Conservation (phyloP, 2,888 invertebrate species). For the Chalcosyrphus nemorum region DNA sequence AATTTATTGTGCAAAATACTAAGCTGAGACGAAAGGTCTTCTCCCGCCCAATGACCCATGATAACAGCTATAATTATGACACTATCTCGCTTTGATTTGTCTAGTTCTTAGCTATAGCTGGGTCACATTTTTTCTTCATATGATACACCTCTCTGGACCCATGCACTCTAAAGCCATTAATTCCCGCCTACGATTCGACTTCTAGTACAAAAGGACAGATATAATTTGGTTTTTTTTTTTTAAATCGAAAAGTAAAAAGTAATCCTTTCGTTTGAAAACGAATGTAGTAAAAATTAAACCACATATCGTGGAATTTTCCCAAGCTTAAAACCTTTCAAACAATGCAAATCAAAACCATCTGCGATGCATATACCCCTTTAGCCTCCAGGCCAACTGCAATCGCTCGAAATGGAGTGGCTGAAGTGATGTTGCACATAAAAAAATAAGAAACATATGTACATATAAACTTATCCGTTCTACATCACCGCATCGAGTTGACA, state of each 20-base stretch:
- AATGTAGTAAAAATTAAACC: slow-evolving; percentile 34
- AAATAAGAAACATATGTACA: slow-evolving; percentile 11
- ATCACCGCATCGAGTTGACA: slow-evolving; percentile 51
- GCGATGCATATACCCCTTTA: slow-evolving; percentile 2
- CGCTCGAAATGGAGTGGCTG: slow-evolving; percentile 21
- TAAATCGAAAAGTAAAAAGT: slow-evolving; percentile 24
- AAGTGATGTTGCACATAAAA: slow-evolving; percentile 16
- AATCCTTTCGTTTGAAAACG: slow-evolving; percentile 30
- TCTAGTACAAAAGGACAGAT: too few relatives aligned
- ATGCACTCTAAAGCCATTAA: too few relatives aligned
- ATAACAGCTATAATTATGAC: too few relatives aligned
- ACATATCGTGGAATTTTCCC: slow-evolving; percentile 2
- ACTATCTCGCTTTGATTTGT: too few relatives aligned
- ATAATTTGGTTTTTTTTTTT: too few relatives aligned
- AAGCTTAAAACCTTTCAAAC: background rate
- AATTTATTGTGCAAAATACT: too few relatives aligned
- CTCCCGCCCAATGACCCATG: too few relatives aligned
- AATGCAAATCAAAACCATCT: slow-evolving; percentile 17
- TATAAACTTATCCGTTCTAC: slow-evolving; percentile 53
- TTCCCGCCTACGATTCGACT: too few relatives aligned
- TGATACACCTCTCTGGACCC: too few relatives aligned
- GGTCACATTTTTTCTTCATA: too few relatives aligned
- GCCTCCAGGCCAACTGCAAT: slow-evolving; percentile 13
- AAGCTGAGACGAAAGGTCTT: too few relatives aligned
- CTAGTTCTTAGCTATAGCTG: too few relatives aligned